phyloP scores from a whole-genome alignment of 2,888 invertebrate genomes.

The Sthenelais limicola region DNA sequence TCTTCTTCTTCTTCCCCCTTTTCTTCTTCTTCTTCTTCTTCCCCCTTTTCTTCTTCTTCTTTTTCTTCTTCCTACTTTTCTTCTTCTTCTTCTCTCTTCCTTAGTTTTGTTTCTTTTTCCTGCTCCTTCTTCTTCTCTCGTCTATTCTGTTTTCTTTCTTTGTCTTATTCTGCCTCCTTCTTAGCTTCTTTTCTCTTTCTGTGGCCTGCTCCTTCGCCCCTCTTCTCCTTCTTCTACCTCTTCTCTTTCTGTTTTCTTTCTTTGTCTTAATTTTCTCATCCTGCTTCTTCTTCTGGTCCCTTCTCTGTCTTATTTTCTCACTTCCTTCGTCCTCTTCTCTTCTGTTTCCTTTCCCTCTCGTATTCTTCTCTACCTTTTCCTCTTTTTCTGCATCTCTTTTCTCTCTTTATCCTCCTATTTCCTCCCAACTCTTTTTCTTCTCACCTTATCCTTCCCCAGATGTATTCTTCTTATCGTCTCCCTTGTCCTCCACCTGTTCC shows the following conservation, averaged over 20 bases:
- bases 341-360: background rate
- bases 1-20: too few species aligned
- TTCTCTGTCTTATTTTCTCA: background rate
- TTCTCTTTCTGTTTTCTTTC: conserved; percentile 3
- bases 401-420: background rate
- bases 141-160: conserved; percentile 2
- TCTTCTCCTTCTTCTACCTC: too few species aligned
- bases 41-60: too few species aligned
- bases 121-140: too few species aligned
- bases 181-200: background rate
- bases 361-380: background rate
- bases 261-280: background rate
- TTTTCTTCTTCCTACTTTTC: too few species aligned
- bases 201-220: background rate
- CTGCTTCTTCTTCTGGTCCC: background rate
- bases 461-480: too few species aligned
- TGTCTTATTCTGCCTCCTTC: too few species aligned
- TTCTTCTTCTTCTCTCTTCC: conserved; percentile 7
- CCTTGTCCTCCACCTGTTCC: too few species aligned
- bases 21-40: too few species aligned
- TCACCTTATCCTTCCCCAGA: too few species aligned
- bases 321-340: conserved; percentile 1
- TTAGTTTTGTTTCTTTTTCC: too few species aligned
- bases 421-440: background rate
- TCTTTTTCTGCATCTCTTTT: background rate